A percentile compares a stretch with the other conserved stretches of the same genome.
Conservation (phyloP, 2,797 vertebrate species). For the Muraenolepis orangiensis region DNA sequence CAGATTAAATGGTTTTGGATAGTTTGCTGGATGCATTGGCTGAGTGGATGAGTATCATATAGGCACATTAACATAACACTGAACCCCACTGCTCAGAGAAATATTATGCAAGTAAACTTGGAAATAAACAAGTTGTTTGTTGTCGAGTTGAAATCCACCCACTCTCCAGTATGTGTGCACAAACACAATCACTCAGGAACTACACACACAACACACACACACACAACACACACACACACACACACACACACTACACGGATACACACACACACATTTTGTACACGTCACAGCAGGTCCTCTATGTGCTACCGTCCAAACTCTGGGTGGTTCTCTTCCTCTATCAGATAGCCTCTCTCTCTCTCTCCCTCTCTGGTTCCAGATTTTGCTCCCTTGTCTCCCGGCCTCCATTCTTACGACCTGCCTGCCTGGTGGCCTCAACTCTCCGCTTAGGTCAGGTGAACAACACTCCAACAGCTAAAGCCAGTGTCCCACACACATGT, state of each 20-base stretch:
- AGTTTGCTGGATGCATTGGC: not conserved
- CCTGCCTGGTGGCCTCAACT: constrained; percentile 22
- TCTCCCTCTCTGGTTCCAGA: constrained; percentile 33
- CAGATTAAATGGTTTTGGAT: not conserved
- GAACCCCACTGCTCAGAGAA: no score
- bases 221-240: constrained; percentile 10
- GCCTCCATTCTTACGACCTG: constrained; percentile 14
- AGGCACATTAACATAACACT: no score
- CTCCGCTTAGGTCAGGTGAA: constrained; percentile 50
- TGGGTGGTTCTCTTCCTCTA: constrained; percentile 25
- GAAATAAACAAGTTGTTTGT: no score
- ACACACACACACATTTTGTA: constrained; percentile 21
- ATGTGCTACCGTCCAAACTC: constrained; percentile 40
- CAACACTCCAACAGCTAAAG: constrained; percentile 1
- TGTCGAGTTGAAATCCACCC: not conserved
- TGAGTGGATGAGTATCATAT: no score
- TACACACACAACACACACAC: constrained; percentile 4
- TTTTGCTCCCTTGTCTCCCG: constrained; percentile 15
- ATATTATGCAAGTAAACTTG: no score
- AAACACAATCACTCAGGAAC: not conserved
- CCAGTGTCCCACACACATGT: constrained; percentile 15
- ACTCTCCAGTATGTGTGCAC: not conserved
- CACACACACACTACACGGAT: constrained; percentile 14
- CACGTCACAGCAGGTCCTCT: constrained; percentile 37
- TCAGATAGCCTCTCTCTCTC: constrained; percentile 37